These are phyloP conservation scores for Strigamia crassipes DNA, from an alignment of 2,888 invertebrate genomes.

Conservation along the genomic window DNA sequence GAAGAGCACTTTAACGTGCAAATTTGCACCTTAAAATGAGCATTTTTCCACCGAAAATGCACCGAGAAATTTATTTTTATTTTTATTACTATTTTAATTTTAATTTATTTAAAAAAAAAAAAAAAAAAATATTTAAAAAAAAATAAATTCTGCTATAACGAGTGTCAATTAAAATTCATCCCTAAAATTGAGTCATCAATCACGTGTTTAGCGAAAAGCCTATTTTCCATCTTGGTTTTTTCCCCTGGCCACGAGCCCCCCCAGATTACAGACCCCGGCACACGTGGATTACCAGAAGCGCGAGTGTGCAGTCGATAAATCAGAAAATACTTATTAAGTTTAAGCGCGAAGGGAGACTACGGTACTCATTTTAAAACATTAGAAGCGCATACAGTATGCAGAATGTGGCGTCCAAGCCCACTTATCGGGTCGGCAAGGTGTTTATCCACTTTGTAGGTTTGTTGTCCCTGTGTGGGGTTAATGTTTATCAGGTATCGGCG, in stretches of 20 bases:
- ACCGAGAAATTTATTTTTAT: no score
- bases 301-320: not conserved
- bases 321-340: not conserved
- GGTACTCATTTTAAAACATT: not conserved
- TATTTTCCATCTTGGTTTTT: not conserved
- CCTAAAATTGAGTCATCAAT: no score
- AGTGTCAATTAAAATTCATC: no score
- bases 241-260: not conserved
- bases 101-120: no score
- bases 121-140: no score
- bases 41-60: no score
- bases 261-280: not conserved
- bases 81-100: no score
- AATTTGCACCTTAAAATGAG: no score
- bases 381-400: not conserved
- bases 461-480: slow-evolving; percentile 8
- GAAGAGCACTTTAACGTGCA: no score
- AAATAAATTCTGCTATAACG: no score
- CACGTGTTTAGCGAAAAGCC: no score
- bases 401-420: not conserved
- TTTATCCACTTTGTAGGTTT: not conserved
- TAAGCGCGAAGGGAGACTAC: not conserved
- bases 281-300: not conserved
- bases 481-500: slow-evolving; percentile 24
- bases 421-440: slow-evolving; percentile 19